Base-by-base conservation (phyloP, 2,113 vertebrate species). In the Romanogobio albipinnatus region DNA sequence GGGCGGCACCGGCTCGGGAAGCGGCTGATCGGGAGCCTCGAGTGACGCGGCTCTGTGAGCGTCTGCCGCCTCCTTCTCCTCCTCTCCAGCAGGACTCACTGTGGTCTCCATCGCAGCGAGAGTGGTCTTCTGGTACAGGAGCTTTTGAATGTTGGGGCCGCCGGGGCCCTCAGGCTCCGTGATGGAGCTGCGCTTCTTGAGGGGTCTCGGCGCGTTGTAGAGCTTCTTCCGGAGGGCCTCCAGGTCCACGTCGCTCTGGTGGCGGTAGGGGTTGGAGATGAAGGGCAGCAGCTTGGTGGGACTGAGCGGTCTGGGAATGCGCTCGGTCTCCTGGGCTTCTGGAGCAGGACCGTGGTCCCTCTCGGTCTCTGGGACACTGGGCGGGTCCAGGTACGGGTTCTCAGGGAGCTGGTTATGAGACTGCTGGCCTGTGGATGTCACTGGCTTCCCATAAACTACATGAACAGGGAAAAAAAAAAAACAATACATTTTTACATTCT, bases 181-280 rank as follows among this genome's bases (percentile, higher is more conserved):
- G 83, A 99, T 99, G 5, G 98, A 99, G 93, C 97, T 99, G 9
- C 98, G 97, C 51, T 99, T 99, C 92, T 99, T 99, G 19, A 99
- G 92, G 0, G 98, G 98, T 9, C 98, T 88, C 0, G 98, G 98
- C 0, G 98, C 98, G 0, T 99, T 99, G 64, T 96, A 97, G 9
- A 99, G 95, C 87, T 98, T 99, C 82, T 97, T 98, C 8, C 98
- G 93, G 0, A 99, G 92, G 0, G 98, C 98, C 82, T 99, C 98
- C 75, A 99, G 86, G 86, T 99, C 98, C 0, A 97, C 95, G 0
- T 99, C 98, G 0, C 96, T 99, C 94, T 99, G 98, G 92, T 98
- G 96, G 75, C 98, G 96, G 92, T 99, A 99, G 0, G 97, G 97
- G 77, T 99, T 97, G 22, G 97, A 97, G 3, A 99, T 89, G 91